Evolutionary conservation across 2,888 invertebrate species (phyloP), one percentile per base, ranked within the genome.

Genomic region (Protophormia terraenovae): DNA sequence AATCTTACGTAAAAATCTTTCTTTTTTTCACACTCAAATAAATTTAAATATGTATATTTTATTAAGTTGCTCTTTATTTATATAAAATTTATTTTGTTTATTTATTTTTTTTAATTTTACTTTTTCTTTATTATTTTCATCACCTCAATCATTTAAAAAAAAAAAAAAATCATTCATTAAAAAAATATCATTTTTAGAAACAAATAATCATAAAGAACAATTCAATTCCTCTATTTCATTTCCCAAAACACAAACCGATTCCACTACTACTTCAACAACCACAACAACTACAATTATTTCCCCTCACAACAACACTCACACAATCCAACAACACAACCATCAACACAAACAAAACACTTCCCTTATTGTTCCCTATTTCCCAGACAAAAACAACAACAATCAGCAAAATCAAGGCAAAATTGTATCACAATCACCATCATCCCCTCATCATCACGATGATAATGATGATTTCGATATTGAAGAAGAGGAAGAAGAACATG

Each of bases 401-500:
- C 73, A 81, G 32, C 76, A 72, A 60, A 76, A 83, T 69, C 85
- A 69, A 14, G 81, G 66, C 58, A 78, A 84, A 84, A 41, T 62
- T 77, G 41, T 58, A 14, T 55, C 79, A 60, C 32, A n/a, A n/a
- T n/a, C 66, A 14, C 24, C 79, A n/a, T n/a, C n/a, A n/a, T n/a
- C 38, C 22, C 10, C 67, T 32, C 69, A 71, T 22, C 72, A 86
- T 76, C 71, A 80, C 22, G 84, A 88, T 71, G 87, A 87, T n/a
- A n/a, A n/a, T 66, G 86, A 88, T 84, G 88, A 89, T 86, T 88
- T 89, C 79, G 88, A 88, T 35, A 72, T 87, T 69, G 87, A 88
- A 66, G 87, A 88, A 66, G 90, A 89, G 50, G 90, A 89, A 85
- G 89, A 81, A 45, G 89, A 89, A 85, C 89, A 88, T 88, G 88